These are phyloP conservation scores for Paralichthys olivaceus DNA, from an alignment of 2,113 vertebrate species.

Conservation along the genomic window DNA sequence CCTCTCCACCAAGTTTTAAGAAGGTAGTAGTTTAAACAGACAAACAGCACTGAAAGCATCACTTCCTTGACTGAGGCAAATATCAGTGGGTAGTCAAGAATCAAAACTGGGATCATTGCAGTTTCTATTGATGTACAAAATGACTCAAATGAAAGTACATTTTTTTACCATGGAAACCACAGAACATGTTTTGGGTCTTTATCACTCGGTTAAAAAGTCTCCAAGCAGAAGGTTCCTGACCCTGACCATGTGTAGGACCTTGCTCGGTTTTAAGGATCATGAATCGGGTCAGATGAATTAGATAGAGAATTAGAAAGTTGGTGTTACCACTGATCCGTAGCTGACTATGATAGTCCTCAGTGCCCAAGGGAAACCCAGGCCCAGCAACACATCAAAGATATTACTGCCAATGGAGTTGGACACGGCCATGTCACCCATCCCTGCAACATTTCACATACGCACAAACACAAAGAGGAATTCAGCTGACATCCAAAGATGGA, in stretches of 20 bases:
- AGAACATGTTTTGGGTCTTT: no score
- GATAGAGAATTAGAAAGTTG: not conserved
- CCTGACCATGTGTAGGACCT: not conserved
- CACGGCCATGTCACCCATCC: slow-evolving; percentile 87
- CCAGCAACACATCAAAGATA: slow-evolving; percentile 86
- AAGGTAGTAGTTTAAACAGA: no score
- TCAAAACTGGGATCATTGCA: no score
- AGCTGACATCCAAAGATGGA: not conserved
- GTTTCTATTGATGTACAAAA: no score
- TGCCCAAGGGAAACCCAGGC: slow-evolving; percentile 85
- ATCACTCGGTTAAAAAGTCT: not conserved
- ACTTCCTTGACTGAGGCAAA: no score
- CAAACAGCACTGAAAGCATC: no score
- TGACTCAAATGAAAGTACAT: no score
- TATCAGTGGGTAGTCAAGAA: no score
- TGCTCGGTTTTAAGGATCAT: not conserved
- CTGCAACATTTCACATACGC: slow-evolving; percentile 60
- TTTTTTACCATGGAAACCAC: no score
- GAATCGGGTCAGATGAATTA: not conserved
- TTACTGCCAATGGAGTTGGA: slow-evolving; percentile 88
- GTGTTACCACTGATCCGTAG: slow-evolving; percentile 81
- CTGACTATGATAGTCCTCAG: slow-evolving; percentile 84
- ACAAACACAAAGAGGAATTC: not conserved
- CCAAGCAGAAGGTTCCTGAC: not conserved
- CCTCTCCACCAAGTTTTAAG: no score